Evolutionary conservation across 2,797 vertebrate genomes (phyloP), one percentile per base, ranked within the genome.

Genomic region (Sebastolobus altivelis): DNA sequence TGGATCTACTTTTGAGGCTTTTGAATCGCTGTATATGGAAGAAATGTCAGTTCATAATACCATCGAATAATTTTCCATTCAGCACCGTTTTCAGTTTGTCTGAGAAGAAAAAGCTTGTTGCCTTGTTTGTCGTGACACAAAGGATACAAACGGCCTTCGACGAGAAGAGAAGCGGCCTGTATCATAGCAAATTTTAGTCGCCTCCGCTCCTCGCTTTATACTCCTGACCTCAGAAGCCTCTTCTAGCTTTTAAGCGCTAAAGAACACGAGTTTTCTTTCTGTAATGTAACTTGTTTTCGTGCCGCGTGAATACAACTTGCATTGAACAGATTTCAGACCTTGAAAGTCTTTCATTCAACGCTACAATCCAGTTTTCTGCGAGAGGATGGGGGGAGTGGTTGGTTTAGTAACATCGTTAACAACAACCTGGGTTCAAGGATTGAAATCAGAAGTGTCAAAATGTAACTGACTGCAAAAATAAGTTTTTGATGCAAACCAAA

Each of bases 61-160:
- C 25, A 13, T 8, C 1, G 33, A 77, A 81, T 22, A 38, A 1
- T 70, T 62, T 74, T 68, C 35, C 20, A 29, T 49, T 62, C 33
- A 3, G 9, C 3, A 0, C 35, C 25, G 25, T 35, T 81, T 59
- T 65, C 67, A 20, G 29, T 70, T 74, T 46, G 72, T 38, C 20
- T 49, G 58, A 33, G 25, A 9, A 65, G 61, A 75, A 71, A 56
- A 0, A 29, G 59, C 31, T 61, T 62, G 58, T 35, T 35, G 43
- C 22, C 29, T 72, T 40, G 78, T 71, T 65, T 86, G 62, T 81
- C 38, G 12, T 8, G 49, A 68, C 49, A 60, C 20, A 8, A 54
- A 58, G 6, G 49, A 55, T 9, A 40, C 20, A 72, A 72, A 75
- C 11, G 65, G 16, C 75, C 74, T 79, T 80, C 55, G 56, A 10